phyloP scores from a whole-genome alignment of 2,888 invertebrate species.

The Thera britannica region DNA sequence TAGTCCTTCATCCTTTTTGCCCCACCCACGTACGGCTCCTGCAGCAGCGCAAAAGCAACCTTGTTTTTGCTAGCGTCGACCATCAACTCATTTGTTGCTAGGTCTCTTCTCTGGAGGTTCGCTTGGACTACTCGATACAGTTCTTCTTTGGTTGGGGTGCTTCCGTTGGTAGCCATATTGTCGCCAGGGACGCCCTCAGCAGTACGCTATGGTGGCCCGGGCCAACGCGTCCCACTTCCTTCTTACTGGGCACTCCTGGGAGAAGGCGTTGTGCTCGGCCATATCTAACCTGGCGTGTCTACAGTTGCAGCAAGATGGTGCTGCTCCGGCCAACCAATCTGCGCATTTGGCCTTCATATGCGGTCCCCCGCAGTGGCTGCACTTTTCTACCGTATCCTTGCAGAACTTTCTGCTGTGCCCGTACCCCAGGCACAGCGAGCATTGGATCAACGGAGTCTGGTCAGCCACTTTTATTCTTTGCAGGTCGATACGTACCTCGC shows the following conservation, averaged over 20 bases:
- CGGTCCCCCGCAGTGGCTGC: constrained; percentile 27
- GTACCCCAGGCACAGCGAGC: constrained; percentile 6
- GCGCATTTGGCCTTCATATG: constrained; percentile 18
- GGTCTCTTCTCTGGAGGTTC: no score
- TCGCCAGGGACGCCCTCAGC: background rate
- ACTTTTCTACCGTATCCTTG: constrained; percentile 5
- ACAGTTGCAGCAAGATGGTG: background rate
- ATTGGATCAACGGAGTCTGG: constrained; percentile 7
- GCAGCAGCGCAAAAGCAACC: no score
- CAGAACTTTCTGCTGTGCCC: constrained; percentile 3
- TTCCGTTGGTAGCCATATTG: background rate
- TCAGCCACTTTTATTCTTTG: constrained; percentile 7
- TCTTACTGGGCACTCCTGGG: background rate
- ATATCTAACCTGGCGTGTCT: background rate
- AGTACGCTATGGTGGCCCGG: background rate
- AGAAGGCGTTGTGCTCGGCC: background rate
- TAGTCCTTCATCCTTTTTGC: no score
- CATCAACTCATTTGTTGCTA: no score
- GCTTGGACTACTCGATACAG: background rate
- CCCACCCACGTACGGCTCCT: no score
- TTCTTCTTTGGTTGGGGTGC: background rate
- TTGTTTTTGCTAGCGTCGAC: no score
- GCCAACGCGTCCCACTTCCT: background rate
- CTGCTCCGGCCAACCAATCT: constrained; percentile 7
- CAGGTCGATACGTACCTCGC: constrained; percentile 6